phyloP scores from a whole-genome alignment of 2,888 invertebrate species.

The Siphlonurus alternatus region DNA sequence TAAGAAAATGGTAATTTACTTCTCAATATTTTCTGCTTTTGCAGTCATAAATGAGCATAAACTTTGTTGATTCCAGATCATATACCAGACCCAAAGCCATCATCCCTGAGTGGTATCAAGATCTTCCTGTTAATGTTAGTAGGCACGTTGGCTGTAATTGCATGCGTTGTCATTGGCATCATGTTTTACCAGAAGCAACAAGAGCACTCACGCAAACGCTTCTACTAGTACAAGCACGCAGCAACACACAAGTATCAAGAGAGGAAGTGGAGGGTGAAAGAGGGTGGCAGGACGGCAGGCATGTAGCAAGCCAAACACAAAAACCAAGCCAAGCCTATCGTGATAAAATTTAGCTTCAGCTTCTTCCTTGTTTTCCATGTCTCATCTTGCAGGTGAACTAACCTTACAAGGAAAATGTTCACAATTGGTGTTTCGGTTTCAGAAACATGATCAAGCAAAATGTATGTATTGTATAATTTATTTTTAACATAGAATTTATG shows the following conservation, averaged over 20 bases:
- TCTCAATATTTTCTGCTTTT: too few relatives aligned
- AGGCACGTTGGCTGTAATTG: slow-evolving; percentile 66
- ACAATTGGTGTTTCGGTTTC: too few relatives aligned
- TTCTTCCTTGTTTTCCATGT: too few relatives aligned
- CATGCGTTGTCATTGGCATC: slow-evolving; percentile 70
- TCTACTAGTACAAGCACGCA: slow-evolving; percentile 49
- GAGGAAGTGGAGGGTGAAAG: too few relatives aligned
- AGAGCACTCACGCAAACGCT: slow-evolving; percentile 75
- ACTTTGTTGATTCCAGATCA: slow-evolving; percentile 39
- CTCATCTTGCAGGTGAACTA: too few relatives aligned
- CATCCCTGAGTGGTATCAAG: slow-evolving; percentile 75
- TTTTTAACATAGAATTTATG: too few relatives aligned
- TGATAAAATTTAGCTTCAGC: background rate
- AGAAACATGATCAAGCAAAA: too few relatives aligned
- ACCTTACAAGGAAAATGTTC: too few relatives aligned
- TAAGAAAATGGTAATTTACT: too few relatives aligned
- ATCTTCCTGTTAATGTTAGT: slow-evolving; percentile 76
- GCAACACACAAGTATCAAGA: too few relatives aligned
- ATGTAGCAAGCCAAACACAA: background rate
- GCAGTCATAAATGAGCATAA: too few relatives aligned
- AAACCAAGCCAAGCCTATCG: background rate
- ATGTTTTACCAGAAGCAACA: slow-evolving; percentile 88
- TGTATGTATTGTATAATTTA: too few relatives aligned
- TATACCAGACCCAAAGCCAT: slow-evolving; percentile 70
- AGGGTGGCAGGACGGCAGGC: background rate